phyloP scores from a whole-genome alignment of 2,888 invertebrate species.

The Sipha maydis region DNA sequence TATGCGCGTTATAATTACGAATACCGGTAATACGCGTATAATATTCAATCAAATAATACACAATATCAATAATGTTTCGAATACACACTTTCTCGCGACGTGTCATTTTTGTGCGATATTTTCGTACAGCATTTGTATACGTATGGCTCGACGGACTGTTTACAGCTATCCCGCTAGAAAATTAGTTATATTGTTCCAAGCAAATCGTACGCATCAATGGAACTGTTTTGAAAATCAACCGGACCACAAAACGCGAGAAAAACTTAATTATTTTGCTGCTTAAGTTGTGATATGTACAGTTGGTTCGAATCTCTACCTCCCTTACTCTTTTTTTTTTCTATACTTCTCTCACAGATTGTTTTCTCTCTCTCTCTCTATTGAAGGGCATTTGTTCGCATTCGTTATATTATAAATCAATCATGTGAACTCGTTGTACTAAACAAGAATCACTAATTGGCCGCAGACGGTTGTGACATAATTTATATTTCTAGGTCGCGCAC shows the following conservation, averaged over 20 bases:
- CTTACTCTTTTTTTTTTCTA: too few species aligned
- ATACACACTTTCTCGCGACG: not conserved
- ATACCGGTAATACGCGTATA: not conserved
- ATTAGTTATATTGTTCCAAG: not conserved
- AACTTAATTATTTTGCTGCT: too few species aligned
- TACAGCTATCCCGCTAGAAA: not conserved
- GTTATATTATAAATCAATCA: too few species aligned
- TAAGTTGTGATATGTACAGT: not conserved
- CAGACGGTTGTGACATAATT: too few species aligned
- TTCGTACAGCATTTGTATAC: not conserved
- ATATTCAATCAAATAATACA: not conserved
- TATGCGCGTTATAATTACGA: not conserved
- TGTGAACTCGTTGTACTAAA: too few species aligned
- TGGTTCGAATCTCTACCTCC: not conserved
- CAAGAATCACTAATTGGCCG: too few species aligned
- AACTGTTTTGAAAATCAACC: not conserved
- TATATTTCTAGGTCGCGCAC: too few species aligned
- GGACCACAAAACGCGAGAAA: too few species aligned
- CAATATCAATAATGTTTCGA: not conserved
- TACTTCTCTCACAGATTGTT: too few species aligned
- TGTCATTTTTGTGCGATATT: not conserved
- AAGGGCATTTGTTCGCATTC: too few species aligned
- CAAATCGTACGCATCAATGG: not conserved
- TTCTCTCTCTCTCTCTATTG: not conserved
- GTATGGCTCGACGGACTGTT: not conserved